A percentile compares a stretch with the other conserved stretches of the same genome.
Conservation (phyloP, 2,113 vertebrate genomes). For the Corythoichthys intestinalis region DNA sequence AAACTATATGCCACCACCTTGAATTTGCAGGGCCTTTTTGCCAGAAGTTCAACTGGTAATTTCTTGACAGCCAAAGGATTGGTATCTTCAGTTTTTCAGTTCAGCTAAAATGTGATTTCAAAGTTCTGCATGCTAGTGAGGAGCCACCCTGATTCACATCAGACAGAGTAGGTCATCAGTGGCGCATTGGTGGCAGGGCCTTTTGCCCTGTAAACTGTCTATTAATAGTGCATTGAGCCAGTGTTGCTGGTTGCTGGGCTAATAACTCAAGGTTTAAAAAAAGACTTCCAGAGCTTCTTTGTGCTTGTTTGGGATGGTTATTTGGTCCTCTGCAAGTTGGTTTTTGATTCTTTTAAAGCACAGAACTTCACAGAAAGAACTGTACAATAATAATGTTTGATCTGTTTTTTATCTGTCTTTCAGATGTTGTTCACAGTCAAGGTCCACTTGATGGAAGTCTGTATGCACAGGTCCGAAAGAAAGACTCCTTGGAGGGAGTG, state of each 20-base stretch:
- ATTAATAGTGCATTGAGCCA: conserved; percentile 49
- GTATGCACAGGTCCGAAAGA: conserved; percentile 91
- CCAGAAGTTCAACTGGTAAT: not conserved
- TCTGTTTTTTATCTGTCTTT: conserved; percentile 51
- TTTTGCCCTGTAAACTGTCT: conserved; percentile 39
- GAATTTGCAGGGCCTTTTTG: not conserved
- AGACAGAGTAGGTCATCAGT: conserved; percentile 38
- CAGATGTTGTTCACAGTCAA: conserved; percentile 89
- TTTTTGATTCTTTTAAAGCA: not conserved
- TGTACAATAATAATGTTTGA: not conserved
- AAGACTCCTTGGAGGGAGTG: conserved; percentile 82
- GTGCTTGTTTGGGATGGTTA: conserved; percentile 4
- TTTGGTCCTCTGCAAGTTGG: not conserved
- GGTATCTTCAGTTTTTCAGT: conserved; percentile 1
- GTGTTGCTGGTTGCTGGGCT: conserved; percentile 38
- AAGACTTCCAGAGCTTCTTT: conserved; percentile 23
- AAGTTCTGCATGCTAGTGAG: conserved; percentile 21
- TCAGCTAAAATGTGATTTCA: not conserved
- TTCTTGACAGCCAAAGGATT: not conserved
- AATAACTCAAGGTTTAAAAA: conserved; percentile 23
- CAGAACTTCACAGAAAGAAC: conserved; percentile 5
- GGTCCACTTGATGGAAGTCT: conserved; percentile 93
- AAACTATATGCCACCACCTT: not conserved
- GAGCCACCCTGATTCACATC: conserved; percentile 25
- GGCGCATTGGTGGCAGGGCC: conserved; percentile 52